phyloP scores from a whole-genome alignment of 1,140 invertebrate genomes.

The Mycetomoellerius zeteki region DNA sequence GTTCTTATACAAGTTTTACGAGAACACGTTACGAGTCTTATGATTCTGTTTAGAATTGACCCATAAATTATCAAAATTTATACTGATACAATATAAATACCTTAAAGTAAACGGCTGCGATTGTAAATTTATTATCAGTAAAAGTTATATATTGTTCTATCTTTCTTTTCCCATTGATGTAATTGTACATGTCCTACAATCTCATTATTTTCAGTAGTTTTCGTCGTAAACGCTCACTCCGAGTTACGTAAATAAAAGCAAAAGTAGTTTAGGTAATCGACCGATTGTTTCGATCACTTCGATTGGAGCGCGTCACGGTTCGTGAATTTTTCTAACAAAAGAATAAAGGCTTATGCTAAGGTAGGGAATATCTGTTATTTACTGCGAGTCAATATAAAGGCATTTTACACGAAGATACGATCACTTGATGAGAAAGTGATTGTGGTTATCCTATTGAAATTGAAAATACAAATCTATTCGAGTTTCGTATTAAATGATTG shows the following conservation, averaged over 20 bases:
- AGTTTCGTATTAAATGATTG: constrained; percentile 35
- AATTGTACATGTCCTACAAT: constrained; percentile 27
- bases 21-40: too few relatives aligned
- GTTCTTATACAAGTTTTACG: too few relatives aligned
- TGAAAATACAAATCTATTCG: constrained; percentile 46
- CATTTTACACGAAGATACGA: constrained; percentile 72
- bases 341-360: constrained; percentile 20
- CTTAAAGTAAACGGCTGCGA: neutral
- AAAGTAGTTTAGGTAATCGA: constrained; percentile 78
- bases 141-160: neutral
- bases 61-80: neutral
- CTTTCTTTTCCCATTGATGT: neutral
- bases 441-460: constrained; percentile 54
- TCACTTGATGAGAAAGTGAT: constrained; percentile 84
- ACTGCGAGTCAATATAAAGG: constrained; percentile 82
- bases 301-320: constrained; percentile 67
- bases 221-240: constrained; percentile 18
- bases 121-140: neutral
- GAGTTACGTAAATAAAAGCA: constrained; percentile 72
- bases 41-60: too few relatives aligned
- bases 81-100: neutral
- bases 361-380: constrained; percentile 69
- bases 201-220: constrained; percentile 55
- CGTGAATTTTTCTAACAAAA: constrained; percentile 59
- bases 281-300: constrained; percentile 70